Evolutionary conservation across 2,888 invertebrate genomes (phyloP).

Genomic region (Danaus chrysippus): DNA sequence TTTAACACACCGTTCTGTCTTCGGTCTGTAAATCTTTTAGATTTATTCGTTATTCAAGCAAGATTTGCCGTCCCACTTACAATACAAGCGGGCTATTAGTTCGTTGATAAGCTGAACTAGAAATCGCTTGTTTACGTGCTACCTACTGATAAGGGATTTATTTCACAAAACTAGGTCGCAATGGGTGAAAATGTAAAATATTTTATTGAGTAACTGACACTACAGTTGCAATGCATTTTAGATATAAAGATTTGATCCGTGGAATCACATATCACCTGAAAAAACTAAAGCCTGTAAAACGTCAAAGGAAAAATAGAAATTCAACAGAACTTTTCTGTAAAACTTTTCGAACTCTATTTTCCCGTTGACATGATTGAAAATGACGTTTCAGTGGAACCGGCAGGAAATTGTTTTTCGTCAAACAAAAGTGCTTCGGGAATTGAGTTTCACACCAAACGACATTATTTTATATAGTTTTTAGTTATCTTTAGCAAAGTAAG

Average conservation of each 20-base stretch:
- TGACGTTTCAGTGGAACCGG: slow-evolving; percentile 34
- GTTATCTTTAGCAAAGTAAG: neutral
- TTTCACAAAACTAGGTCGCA: slow-evolving; percentile 30
- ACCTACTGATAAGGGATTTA: slow-evolving; percentile 33
- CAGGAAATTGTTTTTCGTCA: slow-evolving; percentile 34
- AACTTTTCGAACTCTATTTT: slow-evolving; percentile 32
- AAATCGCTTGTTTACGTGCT: slow-evolving; percentile 34
- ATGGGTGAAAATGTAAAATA: slow-evolving; percentile 28
- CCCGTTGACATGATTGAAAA: slow-evolving; percentile 30
- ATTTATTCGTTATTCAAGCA: slow-evolving; percentile 34
- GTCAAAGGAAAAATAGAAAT: neutral
- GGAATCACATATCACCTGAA: too few relatives aligned
- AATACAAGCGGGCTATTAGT: slow-evolving; percentile 29
- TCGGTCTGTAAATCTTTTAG: slow-evolving; percentile 8
- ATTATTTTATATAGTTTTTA: neutral
- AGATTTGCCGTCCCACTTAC: slow-evolving; percentile 33
- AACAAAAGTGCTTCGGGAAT: slow-evolving; percentile 21
- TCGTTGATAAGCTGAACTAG: slow-evolving; percentile 32
- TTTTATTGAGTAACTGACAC: neutral
- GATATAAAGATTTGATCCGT: too few relatives aligned
- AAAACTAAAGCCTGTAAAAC: too few relatives aligned
- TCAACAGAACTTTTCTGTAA: slow-evolving; percentile 17
- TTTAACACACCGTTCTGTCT: neutral
- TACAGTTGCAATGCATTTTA: too few relatives aligned
- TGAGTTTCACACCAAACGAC: slow-evolving; percentile 3